Conservation (phyloP, 2,797 vertebrate species). For the Sebastes kiyomatsui region DNA sequence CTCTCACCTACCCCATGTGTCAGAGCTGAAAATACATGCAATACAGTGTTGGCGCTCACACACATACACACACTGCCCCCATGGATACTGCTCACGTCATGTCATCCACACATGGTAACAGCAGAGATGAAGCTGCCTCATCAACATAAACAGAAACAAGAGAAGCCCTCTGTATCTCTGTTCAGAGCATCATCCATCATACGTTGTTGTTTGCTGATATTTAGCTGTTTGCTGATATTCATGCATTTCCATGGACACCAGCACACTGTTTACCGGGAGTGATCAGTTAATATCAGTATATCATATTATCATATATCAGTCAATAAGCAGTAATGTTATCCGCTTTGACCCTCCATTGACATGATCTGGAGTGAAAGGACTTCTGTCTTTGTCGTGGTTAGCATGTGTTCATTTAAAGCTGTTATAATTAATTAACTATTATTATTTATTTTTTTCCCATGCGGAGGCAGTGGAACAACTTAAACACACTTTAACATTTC, state of each 20-base stretch:
- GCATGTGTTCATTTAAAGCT: not conserved
- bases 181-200: not conserved
- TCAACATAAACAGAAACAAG: conserved; percentile 15
- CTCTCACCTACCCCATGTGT: conserved; percentile 57
- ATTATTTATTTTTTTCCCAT: not conserved
- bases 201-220: not conserved
- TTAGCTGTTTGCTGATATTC: not conserved
- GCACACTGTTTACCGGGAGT: not conserved
- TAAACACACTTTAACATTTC: not conserved
- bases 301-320: no score
- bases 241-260: not conserved
- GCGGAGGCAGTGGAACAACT: not conserved
- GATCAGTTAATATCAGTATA: not conserved
- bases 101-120: conserved; percentile 34
- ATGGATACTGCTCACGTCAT: conserved; percentile 62
- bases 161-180: not conserved
- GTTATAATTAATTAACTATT: no score
- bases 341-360: not conserved
- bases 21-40: conserved; percentile 66
- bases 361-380: not conserved
- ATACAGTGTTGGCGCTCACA: conserved; percentile 10
- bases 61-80: conserved; percentile 13
- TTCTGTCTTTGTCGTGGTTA: not conserved
- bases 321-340: not conserved
- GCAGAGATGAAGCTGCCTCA: conserved; percentile 34